Conservation (phyloP, 2,113 vertebrate genomes). For the Bettongia penicillata region DNA sequence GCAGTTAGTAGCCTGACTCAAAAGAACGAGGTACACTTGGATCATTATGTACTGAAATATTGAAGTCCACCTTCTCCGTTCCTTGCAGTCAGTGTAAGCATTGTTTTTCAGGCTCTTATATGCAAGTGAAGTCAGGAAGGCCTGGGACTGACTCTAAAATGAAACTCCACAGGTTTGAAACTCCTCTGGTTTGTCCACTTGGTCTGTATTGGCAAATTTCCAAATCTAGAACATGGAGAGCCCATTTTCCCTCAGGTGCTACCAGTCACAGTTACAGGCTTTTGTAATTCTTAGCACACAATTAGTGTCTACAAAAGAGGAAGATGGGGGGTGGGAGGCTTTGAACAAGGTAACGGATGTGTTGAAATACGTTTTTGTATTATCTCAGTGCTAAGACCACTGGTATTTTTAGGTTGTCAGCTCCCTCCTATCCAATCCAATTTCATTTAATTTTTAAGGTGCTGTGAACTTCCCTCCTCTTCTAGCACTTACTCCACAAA, state of each 20-base stretch:
- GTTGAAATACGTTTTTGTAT: too few relatives aligned
- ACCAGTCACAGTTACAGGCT: not conserved
- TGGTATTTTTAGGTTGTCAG: not conserved
- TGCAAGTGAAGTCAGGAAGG: too few relatives aligned
- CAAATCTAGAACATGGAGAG: not conserved
- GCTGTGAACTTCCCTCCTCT: not conserved
- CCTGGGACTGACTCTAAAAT: not conserved
- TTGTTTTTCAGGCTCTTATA: not conserved
- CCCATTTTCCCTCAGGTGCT: not conserved
- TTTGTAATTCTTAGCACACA: not conserved
- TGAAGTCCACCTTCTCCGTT: not conserved
- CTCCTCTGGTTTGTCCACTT: not conserved
- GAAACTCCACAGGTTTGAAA: too few relatives aligned
- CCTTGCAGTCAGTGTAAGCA: not conserved
- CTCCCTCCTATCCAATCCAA: conserved; percentile 1
- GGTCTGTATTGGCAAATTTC: not conserved
- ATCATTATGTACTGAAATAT: not conserved
- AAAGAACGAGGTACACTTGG: not conserved
- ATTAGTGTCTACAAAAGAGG: not conserved
- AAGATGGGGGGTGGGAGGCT: too few relatives aligned
- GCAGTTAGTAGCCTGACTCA: not conserved
- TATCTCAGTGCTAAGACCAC: not conserved
- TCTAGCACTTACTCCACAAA: conserved; percentile 93
- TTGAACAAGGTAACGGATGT: not conserved
- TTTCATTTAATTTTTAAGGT: not conserved